Percentiles rank a stretch among this genome's conserved stretches.
These are phyloP conservation scores for Gari tellinella DNA, from an alignment of 2,888 invertebrate species.

Conservation along the genomic window DNA sequence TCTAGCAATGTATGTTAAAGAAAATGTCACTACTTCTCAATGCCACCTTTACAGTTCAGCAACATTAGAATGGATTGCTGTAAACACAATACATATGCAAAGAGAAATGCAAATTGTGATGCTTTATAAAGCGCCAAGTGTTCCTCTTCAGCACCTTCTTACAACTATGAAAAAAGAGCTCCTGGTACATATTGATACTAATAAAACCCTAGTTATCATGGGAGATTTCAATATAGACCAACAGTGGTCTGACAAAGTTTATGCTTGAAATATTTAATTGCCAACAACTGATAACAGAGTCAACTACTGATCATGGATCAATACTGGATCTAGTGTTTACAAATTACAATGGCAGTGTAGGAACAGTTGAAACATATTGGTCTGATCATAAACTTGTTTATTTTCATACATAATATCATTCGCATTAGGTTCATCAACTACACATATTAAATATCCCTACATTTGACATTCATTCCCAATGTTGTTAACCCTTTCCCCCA, in stretches of 20 bases:
- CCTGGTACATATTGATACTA: conserved; percentile 1
- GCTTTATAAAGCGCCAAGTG: conserved; percentile 23
- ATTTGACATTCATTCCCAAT: too few species aligned
- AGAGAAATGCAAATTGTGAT: conserved; percentile 28
- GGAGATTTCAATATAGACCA: conserved; percentile 39
- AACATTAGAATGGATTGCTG: conserved; percentile 13
- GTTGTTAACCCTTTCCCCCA: too few species aligned
- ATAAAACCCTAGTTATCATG: conserved; percentile 23
- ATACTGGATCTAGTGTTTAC: conserved; percentile 27
- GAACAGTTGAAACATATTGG: too few species aligned
- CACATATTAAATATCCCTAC: too few species aligned
- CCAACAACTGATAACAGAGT: conserved; percentile 7
- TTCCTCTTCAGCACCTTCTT: conserved; percentile 1
- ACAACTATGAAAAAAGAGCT: conserved; percentile 3
- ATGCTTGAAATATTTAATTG: conserved; percentile 19
- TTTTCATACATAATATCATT: too few species aligned
- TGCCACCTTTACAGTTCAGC: background rate
- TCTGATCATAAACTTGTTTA: too few species aligned
- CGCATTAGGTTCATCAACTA: too few species aligned
- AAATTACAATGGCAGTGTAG: conserved; percentile 17
- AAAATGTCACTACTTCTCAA: conserved; percentile 1
- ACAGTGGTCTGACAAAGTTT: background rate
- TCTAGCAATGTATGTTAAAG: conserved; percentile 34
- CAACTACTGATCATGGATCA: conserved; percentile 34
- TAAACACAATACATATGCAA: background rate